phyloP scores from a whole-genome alignment of 2,113 vertebrate species.

The Sprattus sprattus region DNA sequence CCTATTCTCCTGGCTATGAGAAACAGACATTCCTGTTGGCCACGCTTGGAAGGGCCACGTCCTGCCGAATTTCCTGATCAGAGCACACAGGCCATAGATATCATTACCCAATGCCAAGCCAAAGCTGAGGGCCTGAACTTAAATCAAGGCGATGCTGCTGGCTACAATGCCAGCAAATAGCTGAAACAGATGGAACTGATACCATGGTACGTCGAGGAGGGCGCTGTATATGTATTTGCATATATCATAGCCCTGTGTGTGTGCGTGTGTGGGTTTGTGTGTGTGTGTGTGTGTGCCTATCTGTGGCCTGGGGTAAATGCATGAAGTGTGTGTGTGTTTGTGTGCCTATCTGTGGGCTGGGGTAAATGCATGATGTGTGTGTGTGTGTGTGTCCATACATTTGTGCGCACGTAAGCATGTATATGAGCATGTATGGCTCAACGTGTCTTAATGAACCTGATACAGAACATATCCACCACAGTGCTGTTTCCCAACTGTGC shows the following conservation, averaged over 20 bases:
- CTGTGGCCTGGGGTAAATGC: neutral
- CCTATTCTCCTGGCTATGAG: conserved; percentile 54
- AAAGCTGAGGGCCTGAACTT: conserved; percentile 50
- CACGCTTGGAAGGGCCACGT: conserved; percentile 59
- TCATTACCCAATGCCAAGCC: conserved; percentile 51
- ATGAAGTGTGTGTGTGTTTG: neutral
- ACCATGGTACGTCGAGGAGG: conserved; percentile 25
- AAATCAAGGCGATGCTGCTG: conserved; percentile 59
- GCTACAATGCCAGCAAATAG: conserved; percentile 54
- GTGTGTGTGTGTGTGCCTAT: neutral
- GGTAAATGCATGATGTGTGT: neutral
- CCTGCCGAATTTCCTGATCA: conserved; percentile 65
- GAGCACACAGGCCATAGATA: conserved; percentile 56
- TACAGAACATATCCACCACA: conserved; percentile 45
- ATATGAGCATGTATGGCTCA: conserved; percentile 26
- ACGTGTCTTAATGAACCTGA: conserved; percentile 35
- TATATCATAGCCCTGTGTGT: conserved; percentile 3
- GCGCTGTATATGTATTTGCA: neutral
- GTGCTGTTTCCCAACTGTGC: conserved; percentile 51
- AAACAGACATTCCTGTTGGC: conserved; percentile 61
- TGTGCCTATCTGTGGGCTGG: neutral
- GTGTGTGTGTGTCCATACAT: neutral
- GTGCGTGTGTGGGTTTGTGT: neutral
- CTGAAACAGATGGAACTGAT: conserved; percentile 65
- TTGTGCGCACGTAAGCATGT: neutral